A percentile compares a stretch with the other conserved stretches of the same genome.
These are phyloP conservation scores for Frankliniella fusca DNA, from an alignment of 2,888 invertebrate species.

Conservation along the genomic window DNA sequence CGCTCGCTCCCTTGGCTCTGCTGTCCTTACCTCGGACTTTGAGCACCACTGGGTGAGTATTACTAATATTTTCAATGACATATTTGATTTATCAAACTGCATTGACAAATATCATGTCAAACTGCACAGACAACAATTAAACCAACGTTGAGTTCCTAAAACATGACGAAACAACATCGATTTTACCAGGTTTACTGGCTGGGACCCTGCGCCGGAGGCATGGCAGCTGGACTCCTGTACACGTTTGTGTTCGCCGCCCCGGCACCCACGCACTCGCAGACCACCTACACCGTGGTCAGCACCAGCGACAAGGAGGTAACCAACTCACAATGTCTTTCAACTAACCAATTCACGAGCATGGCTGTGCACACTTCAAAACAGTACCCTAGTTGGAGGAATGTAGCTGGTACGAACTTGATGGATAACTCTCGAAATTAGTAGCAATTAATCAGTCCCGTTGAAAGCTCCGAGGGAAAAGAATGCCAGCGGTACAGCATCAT, in stretches of 20 bases:
- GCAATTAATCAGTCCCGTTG: too few relatives aligned
- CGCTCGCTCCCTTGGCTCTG: slow-evolving; percentile 82
- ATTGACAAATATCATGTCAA: too few relatives aligned
- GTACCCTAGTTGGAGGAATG: too few relatives aligned
- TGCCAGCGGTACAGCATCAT: background rate
- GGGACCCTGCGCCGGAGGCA: slow-evolving; percentile 78
- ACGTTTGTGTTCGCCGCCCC: slow-evolving; percentile 52
- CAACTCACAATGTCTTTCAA: background rate
- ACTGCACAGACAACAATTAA: background rate
- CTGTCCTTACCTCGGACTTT: slow-evolving; percentile 72
- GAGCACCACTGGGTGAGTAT: slow-evolving; percentile 73
- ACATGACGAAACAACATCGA: too few relatives aligned
- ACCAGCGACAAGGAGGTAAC: slow-evolving; percentile 49
- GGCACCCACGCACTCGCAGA: background rate
- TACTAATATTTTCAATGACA: background rate
- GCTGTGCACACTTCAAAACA: too few relatives aligned
- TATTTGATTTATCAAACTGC: too few relatives aligned
- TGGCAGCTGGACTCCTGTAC: slow-evolving; percentile 72
- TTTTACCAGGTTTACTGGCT: slow-evolving; percentile 72
- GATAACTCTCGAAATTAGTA: too few relatives aligned
- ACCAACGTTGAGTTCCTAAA: slow-evolving; percentile 6
- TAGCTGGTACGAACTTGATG: too few relatives aligned
- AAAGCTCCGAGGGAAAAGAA: background rate
- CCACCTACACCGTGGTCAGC: slow-evolving; percentile 47
- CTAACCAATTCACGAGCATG: too few relatives aligned